Base-by-base conservation (phyloP, 2,888 invertebrate genomes). In the Anorthoa munda region DNA sequence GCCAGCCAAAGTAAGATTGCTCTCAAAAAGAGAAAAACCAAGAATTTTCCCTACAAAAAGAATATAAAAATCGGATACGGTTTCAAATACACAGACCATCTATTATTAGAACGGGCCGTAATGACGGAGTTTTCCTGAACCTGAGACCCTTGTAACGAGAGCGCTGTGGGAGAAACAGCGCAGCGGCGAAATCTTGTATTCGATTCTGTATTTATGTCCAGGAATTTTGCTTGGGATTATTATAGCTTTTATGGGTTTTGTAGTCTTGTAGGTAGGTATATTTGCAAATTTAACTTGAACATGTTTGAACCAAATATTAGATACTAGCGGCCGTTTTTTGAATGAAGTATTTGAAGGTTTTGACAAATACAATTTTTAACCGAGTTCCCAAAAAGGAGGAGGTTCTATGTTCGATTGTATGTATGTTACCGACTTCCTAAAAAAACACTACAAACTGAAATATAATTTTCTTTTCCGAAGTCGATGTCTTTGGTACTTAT, bases 81-180 rank as follows among this genome's bases (percentile, higher is more conserved):
- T 63, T 50, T 66, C 48, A 72, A 72, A 48, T 66, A 56, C 26
- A 31, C 31, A 4, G 17, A n/a, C 13, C 12, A 53, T 72, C 23
- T 78, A 72, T 63, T 66, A 63, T 58, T 56, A 78, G 61, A 66
- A 45, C 39, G 39, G 21, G 50, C 26, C 11, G 9, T 65, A 77
- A 71, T 65, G 56, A 66, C 17, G 72, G 56, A 71, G 31, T 50
- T 45, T 55, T 17, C 17, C 39, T 3, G 48, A 60, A 77, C 5
- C n/a, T 39, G 72, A 78, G 39, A 66, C 23, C 2, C 56, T 66
- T n/a, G 45, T 56, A 65, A 51, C 21, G 26, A 58, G 79, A 79
- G 58, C 56, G 53, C 72, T 66, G 13, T 21, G 26, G 50, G 45
- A 58, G 53, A 61, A 53, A 53, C 61, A 50, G 26, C 4, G 48